Evolutionary conservation across 2,797 vertebrate genomes (phyloP).

Genomic region (Oreonectes daqikongensis): DNA sequence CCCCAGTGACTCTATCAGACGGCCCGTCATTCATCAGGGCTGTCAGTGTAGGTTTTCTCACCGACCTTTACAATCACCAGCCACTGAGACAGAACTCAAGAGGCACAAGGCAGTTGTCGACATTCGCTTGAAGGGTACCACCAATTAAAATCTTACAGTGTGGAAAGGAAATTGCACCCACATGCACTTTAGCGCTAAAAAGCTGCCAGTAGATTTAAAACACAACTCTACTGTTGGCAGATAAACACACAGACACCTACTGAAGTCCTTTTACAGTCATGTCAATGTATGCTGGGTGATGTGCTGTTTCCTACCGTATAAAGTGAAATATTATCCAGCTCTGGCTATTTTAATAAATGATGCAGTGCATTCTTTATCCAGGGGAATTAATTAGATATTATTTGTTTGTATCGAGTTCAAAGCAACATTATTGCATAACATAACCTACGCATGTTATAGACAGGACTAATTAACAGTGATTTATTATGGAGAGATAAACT

Average conservation of each 20-base stretch:
- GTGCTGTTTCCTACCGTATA: constrained; percentile 4
- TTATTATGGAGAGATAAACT: constrained; percentile 4
- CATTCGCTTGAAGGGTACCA: constrained; percentile 14
- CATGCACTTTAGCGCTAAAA: constrained; percentile 36
- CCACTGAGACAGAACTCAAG: constrained; percentile 36
- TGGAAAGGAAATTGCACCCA: constrained; percentile 40
- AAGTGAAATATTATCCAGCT: constrained; percentile 21
- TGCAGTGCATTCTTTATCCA: constrained; percentile 27
- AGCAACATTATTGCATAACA: not conserved
- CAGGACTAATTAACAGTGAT: constrained; percentile 7
- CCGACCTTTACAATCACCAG: constrained; percentile 36
- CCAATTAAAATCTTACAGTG: constrained; percentile 49
- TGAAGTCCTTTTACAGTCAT: constrained; percentile 26
- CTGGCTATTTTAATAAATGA: constrained; percentile 34
- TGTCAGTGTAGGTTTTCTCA: constrained; percentile 47
- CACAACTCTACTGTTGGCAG: too few relatives aligned
- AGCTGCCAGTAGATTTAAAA: too few relatives aligned
- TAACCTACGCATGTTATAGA: constrained; percentile 13
- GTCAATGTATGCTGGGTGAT: not conserved
- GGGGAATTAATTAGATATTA: constrained; percentile 17
- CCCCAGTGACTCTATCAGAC: constrained; percentile 31
- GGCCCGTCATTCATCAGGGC: constrained; percentile 51
- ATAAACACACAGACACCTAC: constrained; percentile 34
- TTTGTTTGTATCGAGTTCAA: constrained; percentile 27
- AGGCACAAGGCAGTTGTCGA: constrained; percentile 44